Percentiles rank a stretch among this genome's conserved stretches.
Evolutionary conservation across 2,888 invertebrate genomes (phyloP).

Genomic region (Chironomus tentans): DNA sequence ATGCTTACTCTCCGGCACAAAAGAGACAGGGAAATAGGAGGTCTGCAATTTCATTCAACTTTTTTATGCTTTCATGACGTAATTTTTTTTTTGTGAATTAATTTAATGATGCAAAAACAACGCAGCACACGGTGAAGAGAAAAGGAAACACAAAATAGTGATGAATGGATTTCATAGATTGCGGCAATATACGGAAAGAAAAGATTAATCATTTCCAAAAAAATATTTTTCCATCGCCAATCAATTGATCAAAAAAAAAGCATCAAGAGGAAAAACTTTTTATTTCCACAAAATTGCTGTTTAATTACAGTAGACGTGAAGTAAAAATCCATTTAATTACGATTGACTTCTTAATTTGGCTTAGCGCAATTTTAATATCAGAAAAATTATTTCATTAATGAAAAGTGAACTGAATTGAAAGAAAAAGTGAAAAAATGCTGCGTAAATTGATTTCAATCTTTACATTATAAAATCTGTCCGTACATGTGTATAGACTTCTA

Average conservation of each 20-base stretch:
- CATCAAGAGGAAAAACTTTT: neutral
- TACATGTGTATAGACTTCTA: too few relatives aligned
- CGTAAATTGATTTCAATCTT: conserved; percentile 19
- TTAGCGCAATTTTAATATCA: conserved; percentile 4
- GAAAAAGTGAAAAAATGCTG: conserved; percentile 21
- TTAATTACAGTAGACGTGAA: conserved; percentile 17
- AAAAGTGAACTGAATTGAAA: conserved; percentile 23
- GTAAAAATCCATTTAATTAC: conserved; percentile 21
- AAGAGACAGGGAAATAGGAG: neutral
- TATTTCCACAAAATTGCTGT: neutral
- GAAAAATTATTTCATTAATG: conserved; percentile 11
- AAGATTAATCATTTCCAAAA: neutral
- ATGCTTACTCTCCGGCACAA: neutral
- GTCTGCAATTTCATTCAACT: too few relatives aligned
- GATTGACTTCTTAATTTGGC: neutral
- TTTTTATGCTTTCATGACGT: neutral
- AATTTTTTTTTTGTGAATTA: conserved; percentile 2
- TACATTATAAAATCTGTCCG: too few relatives aligned
- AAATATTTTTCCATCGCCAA: neutral
- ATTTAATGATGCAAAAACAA: neutral
- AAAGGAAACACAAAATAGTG: neutral
- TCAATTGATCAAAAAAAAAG: neutral
- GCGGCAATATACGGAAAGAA: neutral
- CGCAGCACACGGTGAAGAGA: too few relatives aligned
- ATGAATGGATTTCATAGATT: neutral